phyloP scores from a whole-genome alignment of 2,888 invertebrate genomes.

The Orchestes rusci region DNA sequence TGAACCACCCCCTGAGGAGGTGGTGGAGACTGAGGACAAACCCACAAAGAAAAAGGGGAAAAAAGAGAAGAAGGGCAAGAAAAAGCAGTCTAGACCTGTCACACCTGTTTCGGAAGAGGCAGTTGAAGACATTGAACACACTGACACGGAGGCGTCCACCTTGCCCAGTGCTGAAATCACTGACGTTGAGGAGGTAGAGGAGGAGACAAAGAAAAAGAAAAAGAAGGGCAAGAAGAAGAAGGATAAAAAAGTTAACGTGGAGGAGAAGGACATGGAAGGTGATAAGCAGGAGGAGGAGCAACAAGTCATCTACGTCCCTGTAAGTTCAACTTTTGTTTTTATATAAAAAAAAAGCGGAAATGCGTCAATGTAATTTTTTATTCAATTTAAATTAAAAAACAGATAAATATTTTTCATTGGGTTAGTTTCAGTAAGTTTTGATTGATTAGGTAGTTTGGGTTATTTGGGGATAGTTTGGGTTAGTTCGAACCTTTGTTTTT shows the following conservation, averaged over 20 bases:
- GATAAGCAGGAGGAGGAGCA: constrained; percentile 43
- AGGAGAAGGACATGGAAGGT: constrained; percentile 16
- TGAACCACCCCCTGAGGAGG: constrained; percentile 17
- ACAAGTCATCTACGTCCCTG: constrained; percentile 50
- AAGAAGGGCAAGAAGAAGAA: constrained; percentile 35
- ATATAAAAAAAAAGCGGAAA: too few species aligned
- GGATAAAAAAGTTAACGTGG: constrained; percentile 1
- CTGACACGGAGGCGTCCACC: constrained; percentile 32
- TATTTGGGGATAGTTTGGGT: too few species aligned
- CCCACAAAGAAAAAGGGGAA: constrained; percentile 27
- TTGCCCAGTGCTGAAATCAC: constrained; percentile 32
- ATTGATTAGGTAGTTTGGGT: too few species aligned
- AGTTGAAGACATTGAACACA: constrained; percentile 1
- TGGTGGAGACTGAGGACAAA: constrained; percentile 21
- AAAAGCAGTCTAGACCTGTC: constrained; percentile 21
- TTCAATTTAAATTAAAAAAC: too few species aligned
- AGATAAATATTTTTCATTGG: too few species aligned
- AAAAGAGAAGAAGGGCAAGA: constrained; percentile 21
- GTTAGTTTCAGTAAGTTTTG: too few species aligned
- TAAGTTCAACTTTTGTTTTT: constrained; percentile 35
- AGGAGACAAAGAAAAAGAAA: constrained; percentile 30
- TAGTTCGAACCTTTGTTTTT: too few species aligned
- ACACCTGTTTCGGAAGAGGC: constrained; percentile 20
- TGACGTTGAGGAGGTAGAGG: constrained; percentile 36
- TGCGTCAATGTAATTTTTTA: too few species aligned